phyloP scores from a whole-genome alignment of 1,140 invertebrate genomes.

The Zophobas atratus region DNA sequence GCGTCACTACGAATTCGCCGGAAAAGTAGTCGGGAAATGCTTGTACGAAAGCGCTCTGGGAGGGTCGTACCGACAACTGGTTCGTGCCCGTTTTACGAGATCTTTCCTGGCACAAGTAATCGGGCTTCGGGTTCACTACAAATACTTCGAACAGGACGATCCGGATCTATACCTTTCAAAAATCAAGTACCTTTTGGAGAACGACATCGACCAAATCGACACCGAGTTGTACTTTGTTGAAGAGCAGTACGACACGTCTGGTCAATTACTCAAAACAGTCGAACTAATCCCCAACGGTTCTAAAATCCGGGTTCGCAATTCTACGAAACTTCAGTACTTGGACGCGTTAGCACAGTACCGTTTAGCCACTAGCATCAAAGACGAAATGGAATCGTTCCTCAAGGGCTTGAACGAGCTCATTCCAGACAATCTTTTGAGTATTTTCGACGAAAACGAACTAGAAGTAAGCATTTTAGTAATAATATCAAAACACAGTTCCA shows the following conservation, averaged over 20 bases:
- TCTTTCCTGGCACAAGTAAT: constrained; percentile 97
- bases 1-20: constrained; percentile 95
- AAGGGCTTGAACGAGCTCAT: constrained; percentile 92
- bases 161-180: constrained; percentile 93
- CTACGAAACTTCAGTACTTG: constrained; percentile 87
- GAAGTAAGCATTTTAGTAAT: constrained; percentile 77
- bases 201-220: constrained; percentile 83
- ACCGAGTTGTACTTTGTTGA: constrained; percentile 92
- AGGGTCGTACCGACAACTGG: constrained; percentile 88
- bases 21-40: constrained; percentile 94
- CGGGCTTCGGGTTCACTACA: constrained; percentile 93
- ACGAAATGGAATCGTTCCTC: constrained; percentile 91
- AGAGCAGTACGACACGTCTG: constrained; percentile 87
- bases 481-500: too few relatives aligned
- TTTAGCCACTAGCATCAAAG: constrained; percentile 84
- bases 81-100: constrained; percentile 90
- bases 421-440: constrained; percentile 92
- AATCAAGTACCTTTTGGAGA: constrained; percentile 93
- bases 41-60: constrained; percentile 93
- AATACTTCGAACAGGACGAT: constrained; percentile 97
- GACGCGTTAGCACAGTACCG: constrained; percentile 92
- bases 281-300: constrained; percentile 85
- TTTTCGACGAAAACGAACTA: constrained; percentile 97
- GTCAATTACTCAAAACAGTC: constrained; percentile 82
- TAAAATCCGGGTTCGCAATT: constrained; percentile 80